Conservation (phyloP, 2,888 invertebrate genomes). For the Nebria salina region DNA sequence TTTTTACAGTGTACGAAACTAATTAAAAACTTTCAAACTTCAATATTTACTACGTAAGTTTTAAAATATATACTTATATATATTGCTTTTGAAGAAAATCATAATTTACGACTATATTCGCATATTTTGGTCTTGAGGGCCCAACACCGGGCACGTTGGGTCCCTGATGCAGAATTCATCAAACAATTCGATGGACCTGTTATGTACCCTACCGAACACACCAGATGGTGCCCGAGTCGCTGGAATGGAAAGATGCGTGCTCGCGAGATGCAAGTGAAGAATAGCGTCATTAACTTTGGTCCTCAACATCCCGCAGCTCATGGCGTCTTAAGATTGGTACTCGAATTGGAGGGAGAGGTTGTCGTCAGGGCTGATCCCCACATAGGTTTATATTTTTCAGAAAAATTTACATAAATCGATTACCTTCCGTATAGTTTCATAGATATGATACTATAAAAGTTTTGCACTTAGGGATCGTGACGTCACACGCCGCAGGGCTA, state of each 20-base stretch:
- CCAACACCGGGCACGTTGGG: conserved; percentile 63
- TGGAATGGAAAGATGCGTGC: conserved; percentile 46
- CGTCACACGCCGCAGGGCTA: background rate
- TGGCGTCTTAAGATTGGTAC: conserved; percentile 82
- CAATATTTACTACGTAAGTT: background rate
- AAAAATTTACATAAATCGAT: background rate
- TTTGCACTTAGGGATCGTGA: background rate
- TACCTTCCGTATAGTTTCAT: background rate
- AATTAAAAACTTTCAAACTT: background rate
- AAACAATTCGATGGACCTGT: conserved; percentile 67
- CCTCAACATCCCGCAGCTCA: conserved; percentile 93
- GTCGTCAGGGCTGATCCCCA: conserved; percentile 23
- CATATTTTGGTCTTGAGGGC: background rate
- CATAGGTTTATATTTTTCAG: conserved; percentile 8
- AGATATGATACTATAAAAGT: conserved; percentile 17
- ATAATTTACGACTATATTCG: too few species aligned
- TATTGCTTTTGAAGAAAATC: background rate
- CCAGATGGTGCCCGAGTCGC: conserved; percentile 55
- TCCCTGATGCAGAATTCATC: conserved; percentile 71
- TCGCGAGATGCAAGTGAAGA: conserved; percentile 50
- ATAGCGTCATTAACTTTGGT: conserved; percentile 75
- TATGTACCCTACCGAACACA: conserved; percentile 67
- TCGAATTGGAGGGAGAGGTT: conserved; percentile 84
- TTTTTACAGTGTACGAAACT: background rate
- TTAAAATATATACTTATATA: background rate